phyloP scores from a whole-genome alignment of 2,113 vertebrate genomes.

The Loxodonta africana region DNA sequence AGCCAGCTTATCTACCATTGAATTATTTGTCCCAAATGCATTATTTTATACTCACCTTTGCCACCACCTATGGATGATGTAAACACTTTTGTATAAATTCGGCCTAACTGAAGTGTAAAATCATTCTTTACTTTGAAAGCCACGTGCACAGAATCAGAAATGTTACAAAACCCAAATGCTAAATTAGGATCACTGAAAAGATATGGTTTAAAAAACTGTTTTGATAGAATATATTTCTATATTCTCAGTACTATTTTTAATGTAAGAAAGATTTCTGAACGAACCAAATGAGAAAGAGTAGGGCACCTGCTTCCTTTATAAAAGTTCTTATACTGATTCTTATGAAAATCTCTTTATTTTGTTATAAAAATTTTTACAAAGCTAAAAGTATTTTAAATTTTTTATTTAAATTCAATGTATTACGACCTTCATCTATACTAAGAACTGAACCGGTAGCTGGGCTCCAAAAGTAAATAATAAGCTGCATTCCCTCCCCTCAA shows the following conservation, averaged over 20 bases:
- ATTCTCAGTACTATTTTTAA: background rate
- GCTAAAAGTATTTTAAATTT: too few species aligned
- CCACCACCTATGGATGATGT: background rate
- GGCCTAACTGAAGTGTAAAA: background rate
- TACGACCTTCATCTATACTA: background rate
- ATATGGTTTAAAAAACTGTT: background rate
- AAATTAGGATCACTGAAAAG: background rate
- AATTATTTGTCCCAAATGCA: background rate
- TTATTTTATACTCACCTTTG: background rate
- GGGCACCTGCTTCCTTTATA: background rate
- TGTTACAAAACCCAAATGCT: background rate
- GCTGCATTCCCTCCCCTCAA: background rate
- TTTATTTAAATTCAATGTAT: background rate
- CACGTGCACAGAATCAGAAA: background rate
- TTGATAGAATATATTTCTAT: background rate
- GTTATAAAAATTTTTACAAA: too few species aligned
- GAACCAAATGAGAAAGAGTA: constrained; percentile 34
- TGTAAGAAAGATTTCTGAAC: constrained; percentile 25
- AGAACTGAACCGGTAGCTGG: background rate
- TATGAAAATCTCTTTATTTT: background rate
- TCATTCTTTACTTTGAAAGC: background rate
- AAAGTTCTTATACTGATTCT: constrained; percentile 6
- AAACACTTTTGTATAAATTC: background rate
- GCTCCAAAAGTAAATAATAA: background rate
- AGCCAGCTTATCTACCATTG: background rate